Base-by-base conservation (phyloP, 2,888 invertebrate genomes). In the Monochamus alternatus region DNA sequence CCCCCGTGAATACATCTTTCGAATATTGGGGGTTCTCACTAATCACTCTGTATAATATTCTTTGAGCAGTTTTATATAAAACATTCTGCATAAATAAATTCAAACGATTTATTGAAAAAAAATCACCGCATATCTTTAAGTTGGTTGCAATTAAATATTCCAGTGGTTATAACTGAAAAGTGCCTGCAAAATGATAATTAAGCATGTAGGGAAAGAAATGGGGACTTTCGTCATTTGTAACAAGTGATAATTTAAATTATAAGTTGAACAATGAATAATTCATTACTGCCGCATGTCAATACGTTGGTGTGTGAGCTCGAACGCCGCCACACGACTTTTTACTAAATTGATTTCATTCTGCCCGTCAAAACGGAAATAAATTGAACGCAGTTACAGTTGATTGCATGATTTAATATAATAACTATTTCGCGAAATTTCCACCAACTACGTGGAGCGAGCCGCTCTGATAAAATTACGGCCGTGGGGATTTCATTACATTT, bases 401-500 rank as follows among this genome's bases (percentile, higher is more conserved):
- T 78, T 78, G 78, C 75, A 74, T 72, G 74, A 76, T 73, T 78
- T 78, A 78, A 78, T 75, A 74, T 62, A 78, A 78, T 78, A 75
- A 78, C 70, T 72, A 67, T 76, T 78, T 72, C 64, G 67, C 62
- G 67, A 75, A 78, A 75, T 75, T 78, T 75, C 69, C 69, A 71
- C 75, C 75, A 75, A 75, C 78, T 77, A 73, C 73, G 67, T 22
- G 3, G 38, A 43, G 60, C 14, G 47, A 47, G 9, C 3, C 62
- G 71, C 64, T 75, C 67, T 78, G 74, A 80, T 78, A 73, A 72
- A 80, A 84, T 84, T 84, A 83, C 81, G 71, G 72, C 14, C 60
- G 65, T 63, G 78, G 80, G 76, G 83, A 85, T 84, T 84, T 84
- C 84, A 84, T 85, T 85, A 85, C 81, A 82, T 85, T 86, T 86